phyloP scores from a whole-genome alignment of 1,140 invertebrate genomes.

The Trichoplusia ni region DNA sequence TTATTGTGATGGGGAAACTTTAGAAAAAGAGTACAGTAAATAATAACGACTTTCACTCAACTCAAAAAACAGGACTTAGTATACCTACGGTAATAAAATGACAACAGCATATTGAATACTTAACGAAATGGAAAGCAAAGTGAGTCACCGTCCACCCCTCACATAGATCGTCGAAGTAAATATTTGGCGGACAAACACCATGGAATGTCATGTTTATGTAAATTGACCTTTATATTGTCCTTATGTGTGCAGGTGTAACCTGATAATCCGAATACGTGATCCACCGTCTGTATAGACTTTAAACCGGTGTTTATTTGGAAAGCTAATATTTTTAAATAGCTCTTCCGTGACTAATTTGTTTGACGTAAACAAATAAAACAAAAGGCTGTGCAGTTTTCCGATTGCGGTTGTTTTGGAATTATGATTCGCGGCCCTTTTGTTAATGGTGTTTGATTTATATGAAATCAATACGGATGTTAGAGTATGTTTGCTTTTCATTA shows the following conservation, averaged over 20 bases:
- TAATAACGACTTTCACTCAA: constrained; percentile 6
- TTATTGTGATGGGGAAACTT: no score
- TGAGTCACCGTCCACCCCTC: constrained; percentile 28
- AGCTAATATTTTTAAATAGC: constrained; percentile 44
- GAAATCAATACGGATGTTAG: background rate
- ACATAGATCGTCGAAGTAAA: constrained; percentile 25
- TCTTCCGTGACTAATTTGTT: constrained; percentile 33
- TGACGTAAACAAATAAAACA: no score
- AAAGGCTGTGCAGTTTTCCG: no score
- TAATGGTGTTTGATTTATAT: no score
- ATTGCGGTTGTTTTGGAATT: no score
- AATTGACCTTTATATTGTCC: constrained; percentile 48
- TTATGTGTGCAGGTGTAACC: constrained; percentile 47
- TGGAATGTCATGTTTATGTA: constrained; percentile 51
- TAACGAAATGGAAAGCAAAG: constrained; percentile 46
- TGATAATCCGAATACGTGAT: constrained; percentile 50
- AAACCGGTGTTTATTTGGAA: constrained; percentile 45
- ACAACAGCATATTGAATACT: constrained; percentile 32
- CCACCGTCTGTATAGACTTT: constrained; percentile 19
- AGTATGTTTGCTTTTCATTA: constrained; percentile 15
- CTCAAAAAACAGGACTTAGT: background rate
- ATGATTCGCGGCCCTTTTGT: no score
- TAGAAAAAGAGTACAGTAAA: background rate
- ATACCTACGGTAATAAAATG: constrained; percentile 16
- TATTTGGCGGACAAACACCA: constrained; percentile 35